phyloP scores from a whole-genome alignment of 2,797 vertebrate species.

The Alectoris magna region DNA sequence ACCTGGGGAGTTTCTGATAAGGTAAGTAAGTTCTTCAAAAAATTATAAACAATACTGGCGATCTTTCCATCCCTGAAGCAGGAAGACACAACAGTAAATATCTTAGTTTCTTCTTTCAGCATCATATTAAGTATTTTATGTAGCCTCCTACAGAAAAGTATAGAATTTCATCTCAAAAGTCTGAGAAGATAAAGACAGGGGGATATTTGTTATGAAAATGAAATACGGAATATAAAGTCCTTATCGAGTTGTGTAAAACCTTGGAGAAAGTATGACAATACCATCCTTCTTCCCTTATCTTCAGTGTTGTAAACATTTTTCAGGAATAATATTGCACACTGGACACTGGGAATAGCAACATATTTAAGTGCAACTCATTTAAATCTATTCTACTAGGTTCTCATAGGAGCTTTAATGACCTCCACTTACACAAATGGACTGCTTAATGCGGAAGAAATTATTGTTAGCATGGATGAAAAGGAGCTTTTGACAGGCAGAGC shows the following conservation, averaged over 20 bases:
- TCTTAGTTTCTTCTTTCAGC: neutral
- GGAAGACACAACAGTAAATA: neutral
- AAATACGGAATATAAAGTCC: neutral
- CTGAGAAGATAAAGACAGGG: neutral
- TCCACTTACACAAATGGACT: slow-evolving; percentile 43
- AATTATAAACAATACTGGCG: neutral
- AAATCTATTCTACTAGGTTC: slow-evolving; percentile 24
- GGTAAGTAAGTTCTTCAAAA: neutral
- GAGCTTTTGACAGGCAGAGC: slow-evolving; percentile 42
- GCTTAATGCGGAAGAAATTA: slow-evolving; percentile 45
- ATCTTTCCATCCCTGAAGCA: neutral
- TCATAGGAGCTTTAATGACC: slow-evolving; percentile 55
- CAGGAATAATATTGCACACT: slow-evolving; percentile 32
- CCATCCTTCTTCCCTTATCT: neutral
- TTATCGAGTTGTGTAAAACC: neutral
- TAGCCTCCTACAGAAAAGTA: neutral
- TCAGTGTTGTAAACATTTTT: slow-evolving; percentile 42
- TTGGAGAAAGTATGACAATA: neutral
- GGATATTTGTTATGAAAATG: neutral
- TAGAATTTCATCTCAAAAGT: neutral
- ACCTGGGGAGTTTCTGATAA: neutral
- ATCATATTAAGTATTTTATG: neutral
- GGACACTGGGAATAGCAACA: neutral
- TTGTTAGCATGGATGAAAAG: slow-evolving; percentile 46
- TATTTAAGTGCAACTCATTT: neutral